Base-by-base conservation (phyloP, 2,888 invertebrate genomes). In the Rhimphoctona megacephalus region DNA sequence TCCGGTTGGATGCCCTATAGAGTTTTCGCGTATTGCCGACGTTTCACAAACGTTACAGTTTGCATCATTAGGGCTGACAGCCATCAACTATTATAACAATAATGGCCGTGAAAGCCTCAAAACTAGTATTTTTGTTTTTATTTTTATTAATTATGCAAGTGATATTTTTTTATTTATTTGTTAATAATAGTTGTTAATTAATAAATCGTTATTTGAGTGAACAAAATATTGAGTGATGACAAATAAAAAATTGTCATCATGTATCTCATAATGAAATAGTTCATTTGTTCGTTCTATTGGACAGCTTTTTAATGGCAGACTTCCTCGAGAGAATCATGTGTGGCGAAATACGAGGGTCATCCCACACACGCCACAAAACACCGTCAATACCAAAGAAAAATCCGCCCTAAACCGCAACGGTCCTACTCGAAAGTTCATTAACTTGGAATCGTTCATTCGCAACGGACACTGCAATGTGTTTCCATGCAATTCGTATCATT, bases 261-360 rank as follows among this genome's bases (percentile, higher is more conserved):
- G 1, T n/a, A 49, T 77, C 66, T 77, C 64, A 46, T 9, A 14
- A 22, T 67, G 39, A 66, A 81, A 81, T 66, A 57, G 74, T 76
- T 76, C 70, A 64, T 85, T 66, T 81, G 76, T 85, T 77, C 54
- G 81, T 61, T 61, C 49, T 61, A 73, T 72, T 72, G 81, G 72
- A 77, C 43, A 52, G 76, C 69, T 69, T 78, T 85, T 78, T 85
- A 85, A 85, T 85, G 81, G 85, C 81, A 81, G 72, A 85, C 85
- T 85, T 85, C 85, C 85, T 85, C 81, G 81, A 81, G 74, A 80
- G 82, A 67, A 85, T 77, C 77, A 72, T 64, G 79, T 77, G 76
- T 22, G 54, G 79, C 57, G 81, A 81, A 78, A 76, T 36, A 14
- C n/a, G 76, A 82, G 85, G 85, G 85, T 85, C 85, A 57, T 39